Evolutionary conservation across 2,888 invertebrate species (phyloP), one percentile per base, ranked within the genome.

Genomic region (Unio delphinus): DNA sequence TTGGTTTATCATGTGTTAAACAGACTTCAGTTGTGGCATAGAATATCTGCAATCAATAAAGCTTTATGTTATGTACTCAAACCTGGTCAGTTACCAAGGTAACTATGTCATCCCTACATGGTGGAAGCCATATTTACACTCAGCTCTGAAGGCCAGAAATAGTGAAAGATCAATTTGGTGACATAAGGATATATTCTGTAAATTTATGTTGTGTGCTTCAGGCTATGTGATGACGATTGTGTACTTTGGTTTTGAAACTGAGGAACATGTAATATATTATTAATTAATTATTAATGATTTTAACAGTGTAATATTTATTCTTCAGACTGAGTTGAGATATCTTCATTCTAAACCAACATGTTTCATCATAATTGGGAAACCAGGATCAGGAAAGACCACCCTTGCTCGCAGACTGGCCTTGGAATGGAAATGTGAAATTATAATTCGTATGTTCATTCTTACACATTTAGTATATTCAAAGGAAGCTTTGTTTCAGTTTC

Each of bases 321-420:
- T 79, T 45, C 79, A 90, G 89, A 83, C 88, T 69, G 90, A 90
- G 69, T 73, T 88, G n/a, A 76, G 86, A 28, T 89, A 87, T 71
- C 78, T 90, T 8, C 83, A 85, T 62, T 88, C 88, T 5, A 90
- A 90, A 75, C 90, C 90, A 64, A 87, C 89, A 67, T 90, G 90
- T 74, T 90, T 90, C 73, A 75, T 90, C 54, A 74, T 90, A 17
- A 75, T 90, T 63, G 90, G 90, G 26, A 90, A 90, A 80, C 90
- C 90, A 61, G 90, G 90, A 6, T 79, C 83, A 65, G 90, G 90
- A 15, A 89, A 88, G 69, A 88, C 89, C 64, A 79, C 83, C 17
- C 75, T 90, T 54, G 89, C 88, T 17, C 81, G 84, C 69, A 80
- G 83, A 75, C 79, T 90, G 57, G 87, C 90, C 8, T 74, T 83